Conservation (phyloP, 1,140 invertebrate genomes). For the Trichomalopsis sarcophagae region DNA sequence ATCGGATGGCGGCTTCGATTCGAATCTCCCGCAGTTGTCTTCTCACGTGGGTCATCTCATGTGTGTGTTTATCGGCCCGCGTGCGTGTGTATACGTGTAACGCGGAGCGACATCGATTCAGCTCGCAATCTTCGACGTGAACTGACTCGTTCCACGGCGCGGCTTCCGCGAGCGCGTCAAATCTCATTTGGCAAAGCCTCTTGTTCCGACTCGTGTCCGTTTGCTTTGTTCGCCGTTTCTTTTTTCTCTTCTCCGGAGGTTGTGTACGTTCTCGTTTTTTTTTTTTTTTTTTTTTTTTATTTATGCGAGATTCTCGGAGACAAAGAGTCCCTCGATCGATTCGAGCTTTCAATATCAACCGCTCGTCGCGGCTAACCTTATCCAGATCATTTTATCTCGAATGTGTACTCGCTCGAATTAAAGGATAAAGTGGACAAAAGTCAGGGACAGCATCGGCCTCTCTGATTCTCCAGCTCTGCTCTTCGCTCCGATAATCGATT, state of each 20-base stretch:
- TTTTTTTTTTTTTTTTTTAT: not conserved
- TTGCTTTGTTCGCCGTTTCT: not conserved
- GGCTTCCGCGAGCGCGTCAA: constrained; percentile 12
- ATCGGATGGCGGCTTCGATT: not conserved
- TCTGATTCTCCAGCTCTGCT: not conserved
- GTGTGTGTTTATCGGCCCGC: constrained; percentile 7
- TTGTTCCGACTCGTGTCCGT: not conserved
- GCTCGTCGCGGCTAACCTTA: not conserved
- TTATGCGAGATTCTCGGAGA: not conserved
- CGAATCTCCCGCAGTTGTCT: not conserved
- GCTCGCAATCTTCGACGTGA: not conserved
- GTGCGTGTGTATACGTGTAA: not conserved
- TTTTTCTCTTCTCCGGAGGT: not conserved
- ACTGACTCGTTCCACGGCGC: not conserved
- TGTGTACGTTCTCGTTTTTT: not conserved
- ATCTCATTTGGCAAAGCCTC: constrained; percentile 40
- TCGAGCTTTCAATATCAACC: too few species aligned
- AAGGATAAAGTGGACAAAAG: not conserved
- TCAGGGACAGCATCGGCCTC: constrained; percentile 3
- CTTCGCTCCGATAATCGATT: constrained; percentile 6
- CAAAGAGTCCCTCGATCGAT: not conserved
- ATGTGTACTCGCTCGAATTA: constrained; percentile 1
- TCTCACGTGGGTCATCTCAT: constrained; percentile 6
- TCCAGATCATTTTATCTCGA: not conserved
- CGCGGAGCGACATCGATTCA: not conserved